These are phyloP conservation scores for Acleris cristana DNA, from an alignment of 2,888 invertebrate genomes.

Conservation along the genomic window DNA sequence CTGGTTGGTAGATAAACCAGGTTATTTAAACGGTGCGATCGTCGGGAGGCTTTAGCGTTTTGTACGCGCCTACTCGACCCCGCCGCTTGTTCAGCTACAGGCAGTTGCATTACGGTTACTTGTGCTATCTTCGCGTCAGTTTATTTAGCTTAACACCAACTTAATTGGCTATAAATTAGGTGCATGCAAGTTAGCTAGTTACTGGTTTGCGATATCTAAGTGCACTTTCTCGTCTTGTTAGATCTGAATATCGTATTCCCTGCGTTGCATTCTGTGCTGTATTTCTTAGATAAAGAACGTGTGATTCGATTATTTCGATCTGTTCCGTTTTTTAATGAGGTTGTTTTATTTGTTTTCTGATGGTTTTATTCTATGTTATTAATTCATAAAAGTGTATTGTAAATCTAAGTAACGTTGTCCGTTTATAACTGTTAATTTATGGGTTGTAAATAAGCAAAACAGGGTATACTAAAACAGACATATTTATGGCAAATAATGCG, in stretches of 20 bases:
- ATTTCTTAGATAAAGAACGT: slow-evolving; percentile 15
- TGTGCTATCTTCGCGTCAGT: slow-evolving; percentile 73
- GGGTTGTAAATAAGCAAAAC: neutral
- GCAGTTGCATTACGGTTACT: slow-evolving; percentile 68
- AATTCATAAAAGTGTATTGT: slow-evolving; percentile 8
- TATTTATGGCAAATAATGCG: neutral
- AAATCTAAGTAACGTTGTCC: neutral
- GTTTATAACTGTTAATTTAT: neutral
- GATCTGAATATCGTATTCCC: slow-evolving; percentile 56
- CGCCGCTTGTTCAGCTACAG: slow-evolving; percentile 51
- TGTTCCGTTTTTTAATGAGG: neutral
- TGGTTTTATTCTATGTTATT: slow-evolving; percentile 4
- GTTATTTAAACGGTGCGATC: slow-evolving; percentile 60
- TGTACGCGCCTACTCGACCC: slow-evolving; percentile 55
- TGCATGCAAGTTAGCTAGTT: slow-evolving; percentile 69
- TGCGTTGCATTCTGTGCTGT: slow-evolving; percentile 4
- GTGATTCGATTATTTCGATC: neutral
- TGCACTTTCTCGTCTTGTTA: slow-evolving; percentile 63
- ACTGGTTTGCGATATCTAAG: slow-evolving; percentile 53
- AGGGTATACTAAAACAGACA: neutral
- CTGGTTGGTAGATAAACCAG: slow-evolving; percentile 60
- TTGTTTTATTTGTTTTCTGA: slow-evolving; percentile 7
- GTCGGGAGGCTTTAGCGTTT: slow-evolving; percentile 51
- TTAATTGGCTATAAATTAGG: slow-evolving; percentile 82
- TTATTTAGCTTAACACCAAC: slow-evolving; percentile 79